Base-by-base conservation (phyloP, 2,113 vertebrate species). In the Limanda limanda region DNA sequence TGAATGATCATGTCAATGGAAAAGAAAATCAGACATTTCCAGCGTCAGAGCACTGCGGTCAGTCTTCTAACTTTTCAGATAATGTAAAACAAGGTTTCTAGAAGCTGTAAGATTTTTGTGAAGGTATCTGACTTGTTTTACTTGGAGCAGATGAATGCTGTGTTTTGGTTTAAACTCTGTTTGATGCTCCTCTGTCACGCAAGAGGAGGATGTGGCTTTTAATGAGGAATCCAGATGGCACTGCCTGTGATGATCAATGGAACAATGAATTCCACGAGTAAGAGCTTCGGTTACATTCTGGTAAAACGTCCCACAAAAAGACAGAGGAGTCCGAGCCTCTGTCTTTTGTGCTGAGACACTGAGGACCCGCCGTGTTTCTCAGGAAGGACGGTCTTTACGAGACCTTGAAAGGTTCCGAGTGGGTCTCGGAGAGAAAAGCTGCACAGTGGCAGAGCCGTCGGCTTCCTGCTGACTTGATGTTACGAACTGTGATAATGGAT, bases 161-260 rank as follows among this genome's bases (percentile, higher is more conserved):
- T 48, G 40, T 54, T 78, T 31, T 27, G 60, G 54, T 86, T 72
- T 66, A 54, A 68, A 54, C 68, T 61, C 35, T 48, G 31, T 72
- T 76, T 83, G 56, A 80, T 84, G 81, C 78, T 79, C 52, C 31
- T 5, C 27, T 79, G 75, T 85, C 72, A 74, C 60, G 78, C 56
- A 52, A 79, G 63, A 59, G 17, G 68, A 86, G 78, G 84, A 89
- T 86, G 89, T 79, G 86, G 88, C 48, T 76, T 87, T 75, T 76
- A 81, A 86, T 87, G 82, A 83, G 80, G 66, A 89, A 82, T 74
- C 58, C 91, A 88, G 82, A 91, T 80, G 79, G 76, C 23, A 20
- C 45, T 31, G 59, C 14, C 47, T 51, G 47, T 51, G 47, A 51
- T 14, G 21, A 80, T 86, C 78, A 55, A 17, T 68, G 76, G 77